These are phyloP conservation scores for Drosophila kambysellisi DNA, from an alignment of 2,888 invertebrate genomes.

Conservation along the genomic window DNA sequence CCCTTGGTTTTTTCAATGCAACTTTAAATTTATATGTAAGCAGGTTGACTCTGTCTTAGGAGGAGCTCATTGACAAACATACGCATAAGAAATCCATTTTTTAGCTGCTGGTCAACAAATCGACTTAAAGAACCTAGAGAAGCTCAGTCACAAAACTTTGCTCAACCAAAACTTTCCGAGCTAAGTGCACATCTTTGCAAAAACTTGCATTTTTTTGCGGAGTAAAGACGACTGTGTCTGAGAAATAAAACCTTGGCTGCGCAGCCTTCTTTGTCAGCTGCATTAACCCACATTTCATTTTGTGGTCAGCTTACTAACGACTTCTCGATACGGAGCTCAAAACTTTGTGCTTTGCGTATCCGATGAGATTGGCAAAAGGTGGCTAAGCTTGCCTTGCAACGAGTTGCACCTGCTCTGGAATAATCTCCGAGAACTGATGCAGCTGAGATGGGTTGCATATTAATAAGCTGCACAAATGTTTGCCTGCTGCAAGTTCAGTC, in stretches of 20 bases:
- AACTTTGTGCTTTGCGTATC: conserved; percentile 62
- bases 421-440: conserved; percentile 49
- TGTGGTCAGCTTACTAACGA: conserved; percentile 78
- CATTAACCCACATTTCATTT: conserved; percentile 42
- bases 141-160: conserved; percentile 59
- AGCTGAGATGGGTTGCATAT: conserved; percentile 59
- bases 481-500: conserved; percentile 65
- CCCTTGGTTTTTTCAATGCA: background rate
- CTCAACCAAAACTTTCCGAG: conserved; percentile 55
- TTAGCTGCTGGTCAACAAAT: conserved; percentile 56
- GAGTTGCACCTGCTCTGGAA: conserved; percentile 8
- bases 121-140: conserved; percentile 60
- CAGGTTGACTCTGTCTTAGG: background rate
- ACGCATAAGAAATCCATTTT: conserved; percentile 14
- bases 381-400: conserved; percentile 21
- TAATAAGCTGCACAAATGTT: conserved; percentile 76
- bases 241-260: conserved; percentile 44
- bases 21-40: background rate
- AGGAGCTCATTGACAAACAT: background rate
- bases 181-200: conserved; percentile 69
- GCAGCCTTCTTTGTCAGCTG: conserved; percentile 24
- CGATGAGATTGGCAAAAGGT: conserved; percentile 71
- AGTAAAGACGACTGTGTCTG: conserved; percentile 45
- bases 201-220: conserved; percentile 55
- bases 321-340: conserved; percentile 71